Conservation (phyloP, 2,888 invertebrate genomes). For the Hydrotaea cyrtoneurina region DNA sequence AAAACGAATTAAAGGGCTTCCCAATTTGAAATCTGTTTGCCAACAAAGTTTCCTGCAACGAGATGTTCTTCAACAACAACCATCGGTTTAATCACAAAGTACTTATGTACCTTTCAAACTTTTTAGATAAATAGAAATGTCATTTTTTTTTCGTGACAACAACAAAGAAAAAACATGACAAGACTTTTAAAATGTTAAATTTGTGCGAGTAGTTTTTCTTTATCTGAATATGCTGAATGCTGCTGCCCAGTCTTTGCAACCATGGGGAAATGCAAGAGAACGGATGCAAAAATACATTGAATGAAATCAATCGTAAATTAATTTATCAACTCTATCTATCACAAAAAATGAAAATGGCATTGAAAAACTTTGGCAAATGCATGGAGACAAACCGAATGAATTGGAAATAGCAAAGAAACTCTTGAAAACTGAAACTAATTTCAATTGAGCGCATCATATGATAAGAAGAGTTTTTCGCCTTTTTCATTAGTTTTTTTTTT, state of each 20-base stretch:
- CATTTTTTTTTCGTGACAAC: neutral
- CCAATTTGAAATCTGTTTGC: neutral
- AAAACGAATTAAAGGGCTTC: too few species aligned
- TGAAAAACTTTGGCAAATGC: neutral
- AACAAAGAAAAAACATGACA: neutral
- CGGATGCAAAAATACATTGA: neutral
- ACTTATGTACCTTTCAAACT: neutral
- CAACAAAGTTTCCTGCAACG: neutral
- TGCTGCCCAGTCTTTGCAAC: neutral
- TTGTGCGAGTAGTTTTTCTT: neutral
- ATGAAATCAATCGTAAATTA: constrained; percentile 30
- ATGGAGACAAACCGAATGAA: neutral
- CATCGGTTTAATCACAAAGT: neutral
- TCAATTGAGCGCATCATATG: constrained; percentile 8
- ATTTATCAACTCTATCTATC: neutral
- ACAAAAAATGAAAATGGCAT: neutral
- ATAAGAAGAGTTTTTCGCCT: constrained; percentile 6
- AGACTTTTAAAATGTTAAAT: neutral
- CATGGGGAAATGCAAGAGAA: neutral
- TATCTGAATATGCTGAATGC: neutral
- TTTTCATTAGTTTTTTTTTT: neutral
- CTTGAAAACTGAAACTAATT: constrained; percentile 14
- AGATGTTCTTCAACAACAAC: neutral
- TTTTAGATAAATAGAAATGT: neutral
- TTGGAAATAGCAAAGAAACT: neutral